Conservation (phyloP, 2,888 invertebrate species). For the Orthosia gracilis region DNA sequence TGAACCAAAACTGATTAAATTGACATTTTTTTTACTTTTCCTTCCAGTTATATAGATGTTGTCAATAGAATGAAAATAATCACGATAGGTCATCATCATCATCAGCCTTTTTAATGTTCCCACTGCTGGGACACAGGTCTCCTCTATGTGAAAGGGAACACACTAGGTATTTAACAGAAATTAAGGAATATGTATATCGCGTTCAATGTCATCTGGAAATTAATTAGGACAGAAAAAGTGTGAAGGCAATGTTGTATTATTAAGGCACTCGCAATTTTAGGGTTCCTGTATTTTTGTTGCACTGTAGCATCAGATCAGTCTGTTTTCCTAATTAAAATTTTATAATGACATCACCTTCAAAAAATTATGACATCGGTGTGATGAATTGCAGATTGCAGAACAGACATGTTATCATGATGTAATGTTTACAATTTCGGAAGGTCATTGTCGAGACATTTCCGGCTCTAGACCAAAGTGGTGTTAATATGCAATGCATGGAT, state of each 20-base stretch:
- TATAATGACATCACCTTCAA: conserved; percentile 30
- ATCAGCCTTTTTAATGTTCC: too few species aligned
- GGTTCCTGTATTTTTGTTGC: too few species aligned
- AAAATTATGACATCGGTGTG: conserved; percentile 22
- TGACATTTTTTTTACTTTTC: too few species aligned
- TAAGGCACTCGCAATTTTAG: too few species aligned
- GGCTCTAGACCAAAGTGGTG: conserved; percentile 19
- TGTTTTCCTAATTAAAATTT: conserved; percentile 6
- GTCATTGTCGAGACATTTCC: conserved; percentile 45
- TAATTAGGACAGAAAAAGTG: too few species aligned
- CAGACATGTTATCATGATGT: conserved; percentile 43
- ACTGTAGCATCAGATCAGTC: not conserved
- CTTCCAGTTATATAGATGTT: too few species aligned
- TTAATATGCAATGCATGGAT: conserved; percentile 22
- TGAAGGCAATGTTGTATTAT: too few species aligned
- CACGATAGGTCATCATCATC: too few species aligned
- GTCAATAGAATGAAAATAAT: not conserved
- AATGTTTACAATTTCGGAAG: conserved; percentile 52
- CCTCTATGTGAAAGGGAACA: too few species aligned
- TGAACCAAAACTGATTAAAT: not conserved
- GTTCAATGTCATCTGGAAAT: too few species aligned
- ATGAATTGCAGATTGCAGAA: conserved; percentile 48
- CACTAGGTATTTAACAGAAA: not conserved
- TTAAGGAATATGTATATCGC: not conserved
- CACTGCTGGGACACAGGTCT: too few species aligned